Base-by-base conservation (phyloP, 2,888 invertebrate genomes). In the Onchidella celtica region DNA sequence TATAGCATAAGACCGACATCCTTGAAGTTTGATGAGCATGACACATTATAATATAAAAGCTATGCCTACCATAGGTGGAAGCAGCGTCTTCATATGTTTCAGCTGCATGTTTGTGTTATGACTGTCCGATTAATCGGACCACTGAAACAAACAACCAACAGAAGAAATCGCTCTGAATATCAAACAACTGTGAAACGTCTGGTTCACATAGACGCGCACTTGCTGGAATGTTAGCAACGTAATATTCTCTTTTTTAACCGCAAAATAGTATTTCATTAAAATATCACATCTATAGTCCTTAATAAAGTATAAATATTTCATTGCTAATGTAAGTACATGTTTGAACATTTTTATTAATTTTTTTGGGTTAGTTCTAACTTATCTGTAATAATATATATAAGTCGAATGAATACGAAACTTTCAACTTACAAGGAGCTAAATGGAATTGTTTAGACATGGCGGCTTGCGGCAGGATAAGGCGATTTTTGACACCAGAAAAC, bases 61-160 rank as follows among this genome's bases (percentile, higher is more conserved):
- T 1, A 63, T 63, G 88, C 91, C 93, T 93, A 97, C 97, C 95
- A 96, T 88, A 57, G 90, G 90, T 34, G 96, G 95, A 83, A 96
- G 92, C 88, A 97, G 93, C 3, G 96, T 96, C 93, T 96, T 96
- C 81, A 96, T 95, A 94, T 96, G 97, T 94, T 97, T 97, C 63
- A 97, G 93, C 89, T 97, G 96, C 97, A 97, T 97, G 78, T 82
- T 88, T 68, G 17, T 47, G 11, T 34, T 57, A 21, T n/a, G 21
- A 1, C 29, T 21, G 59, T 75, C 61, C 69, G n/a, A 55, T 40
- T 70, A 3, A 59, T 21, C 59, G 57, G 29, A 66, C 73, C 11
- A 3, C 38, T 27, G 38, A 27, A 76, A 38, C 3, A 32, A 14
- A 9, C 29, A 32, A 40, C 27, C 21, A 24, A 47, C n/a, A n/a